phyloP scores from a whole-genome alignment of 1,140 invertebrate species.

The Dendroctonus valens region DNA sequence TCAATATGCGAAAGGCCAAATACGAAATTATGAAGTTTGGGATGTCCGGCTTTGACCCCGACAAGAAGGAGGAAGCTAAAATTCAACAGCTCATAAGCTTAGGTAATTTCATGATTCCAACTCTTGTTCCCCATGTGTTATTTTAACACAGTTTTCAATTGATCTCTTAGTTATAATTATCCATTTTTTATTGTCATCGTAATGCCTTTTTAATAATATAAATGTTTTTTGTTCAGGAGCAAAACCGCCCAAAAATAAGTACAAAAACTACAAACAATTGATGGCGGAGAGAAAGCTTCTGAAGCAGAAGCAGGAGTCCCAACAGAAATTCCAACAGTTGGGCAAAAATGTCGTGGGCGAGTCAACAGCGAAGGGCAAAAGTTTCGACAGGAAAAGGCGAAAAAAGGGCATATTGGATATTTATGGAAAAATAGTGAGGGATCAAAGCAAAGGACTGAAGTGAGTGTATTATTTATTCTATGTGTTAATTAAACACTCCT shows the following conservation, averaged over 20 bases:
- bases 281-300: constrained; percentile 49
- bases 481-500: too few relatives aligned
- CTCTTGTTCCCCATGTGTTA: too few relatives aligned
- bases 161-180: too few relatives aligned
- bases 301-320: constrained; percentile 46
- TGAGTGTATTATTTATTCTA: too few relatives aligned
- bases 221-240: constrained; percentile 52
- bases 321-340: constrained; percentile 52
- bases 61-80: constrained; percentile 59
- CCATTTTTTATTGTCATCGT: too few relatives aligned
- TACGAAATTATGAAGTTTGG: constrained; percentile 67
- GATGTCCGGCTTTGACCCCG: constrained; percentile 59
- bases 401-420: constrained; percentile 44
- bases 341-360: constrained; percentile 54
- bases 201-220: too few relatives aligned
- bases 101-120: constrained; percentile 46
- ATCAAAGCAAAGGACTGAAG: background rate
- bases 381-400: constrained; percentile 44
- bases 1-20: constrained; percentile 59
- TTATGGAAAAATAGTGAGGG: constrained; percentile 49
- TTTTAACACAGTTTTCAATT: too few relatives aligned
- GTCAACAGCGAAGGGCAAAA: constrained; percentile 52
- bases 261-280: constrained; percentile 60
- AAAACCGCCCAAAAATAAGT: constrained; percentile 58
- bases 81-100: constrained; percentile 60